Conservation (phyloP, 2,113 vertebrate genomes). For the Trematomus loennbergii region DNA sequence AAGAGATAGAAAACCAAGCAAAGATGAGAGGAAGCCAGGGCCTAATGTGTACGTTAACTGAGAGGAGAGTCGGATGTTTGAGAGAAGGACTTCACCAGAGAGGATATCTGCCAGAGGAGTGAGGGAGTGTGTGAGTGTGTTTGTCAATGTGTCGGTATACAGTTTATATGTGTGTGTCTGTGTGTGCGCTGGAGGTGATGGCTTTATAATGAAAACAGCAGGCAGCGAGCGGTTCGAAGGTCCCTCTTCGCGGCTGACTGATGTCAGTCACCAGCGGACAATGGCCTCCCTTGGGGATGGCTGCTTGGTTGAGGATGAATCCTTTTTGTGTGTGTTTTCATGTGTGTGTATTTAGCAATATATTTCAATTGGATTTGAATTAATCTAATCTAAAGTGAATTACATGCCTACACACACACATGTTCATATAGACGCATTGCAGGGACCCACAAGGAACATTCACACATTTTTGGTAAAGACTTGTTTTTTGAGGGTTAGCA, state of each 20-base stretch:
- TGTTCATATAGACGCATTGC: not conserved
- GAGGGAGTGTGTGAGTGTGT: slow-evolving; percentile 19
- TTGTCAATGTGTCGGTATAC: not conserved
- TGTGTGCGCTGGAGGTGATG: slow-evolving; percentile 63
- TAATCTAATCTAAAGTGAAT: not conserved
- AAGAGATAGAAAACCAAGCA: slow-evolving; percentile 1
- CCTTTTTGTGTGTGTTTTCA: slow-evolving; percentile 13
- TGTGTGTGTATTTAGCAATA: not conserved
- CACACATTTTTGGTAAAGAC: not conserved
- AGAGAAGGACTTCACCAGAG: slow-evolving; percentile 34
- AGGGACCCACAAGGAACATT: not conserved
- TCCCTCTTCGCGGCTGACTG: slow-evolving; percentile 63
- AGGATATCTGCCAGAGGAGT: slow-evolving; percentile 56
- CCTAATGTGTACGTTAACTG: slow-evolving; percentile 10
- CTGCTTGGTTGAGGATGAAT: slow-evolving; percentile 44
- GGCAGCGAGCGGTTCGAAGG: slow-evolving; percentile 50
- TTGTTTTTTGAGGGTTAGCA: not conserved
- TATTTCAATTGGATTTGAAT: not conserved
- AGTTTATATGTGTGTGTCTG: slow-evolving; percentile 4
- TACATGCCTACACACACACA: not conserved
- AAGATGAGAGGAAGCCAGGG: slow-evolving; percentile 5
- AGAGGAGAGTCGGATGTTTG: slow-evolving; percentile 14
- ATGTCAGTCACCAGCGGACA: slow-evolving; percentile 72
- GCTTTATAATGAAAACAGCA: slow-evolving; percentile 76
- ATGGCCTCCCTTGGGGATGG: slow-evolving; percentile 35